phyloP scores from a whole-genome alignment of 2,113 vertebrate genomes.

The Callorhinus ursinus region DNA sequence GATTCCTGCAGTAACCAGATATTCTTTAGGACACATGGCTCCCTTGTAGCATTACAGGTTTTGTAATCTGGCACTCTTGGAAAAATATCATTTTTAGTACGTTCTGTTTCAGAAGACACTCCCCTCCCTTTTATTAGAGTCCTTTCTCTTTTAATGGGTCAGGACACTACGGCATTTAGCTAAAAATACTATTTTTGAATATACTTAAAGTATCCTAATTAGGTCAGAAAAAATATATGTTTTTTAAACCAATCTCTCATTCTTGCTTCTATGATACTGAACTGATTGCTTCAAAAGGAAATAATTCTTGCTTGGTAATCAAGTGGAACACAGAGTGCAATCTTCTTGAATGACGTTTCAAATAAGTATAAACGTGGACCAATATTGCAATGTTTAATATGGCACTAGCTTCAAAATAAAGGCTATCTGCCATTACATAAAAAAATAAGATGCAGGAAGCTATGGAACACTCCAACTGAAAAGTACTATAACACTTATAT shows the following conservation, averaged over 20 bases:
- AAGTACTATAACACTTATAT: background rate
- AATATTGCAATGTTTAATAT: background rate
- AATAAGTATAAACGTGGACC: constrained; percentile 34
- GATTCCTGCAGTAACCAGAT: constrained; percentile 75
- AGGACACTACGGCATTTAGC: constrained; percentile 81
- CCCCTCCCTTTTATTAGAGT: constrained; percentile 41
- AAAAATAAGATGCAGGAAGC: constrained; percentile 20
- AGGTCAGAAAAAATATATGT: constrained; percentile 60
- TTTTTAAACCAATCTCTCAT: constrained; percentile 56
- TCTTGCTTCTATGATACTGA: constrained; percentile 75
- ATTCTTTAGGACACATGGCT: constrained; percentile 50
- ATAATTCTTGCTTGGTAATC: constrained; percentile 66
- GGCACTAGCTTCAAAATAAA: constrained; percentile 56
- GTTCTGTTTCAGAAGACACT: constrained; percentile 77
- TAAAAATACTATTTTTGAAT: constrained; percentile 83
- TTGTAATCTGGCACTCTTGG: constrained; percentile 76
- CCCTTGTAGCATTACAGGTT: constrained; percentile 70
- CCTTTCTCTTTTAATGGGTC: constrained; percentile 78
- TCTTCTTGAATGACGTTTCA: constrained; percentile 16
- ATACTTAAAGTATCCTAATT: constrained; percentile 78
- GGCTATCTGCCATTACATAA: background rate
- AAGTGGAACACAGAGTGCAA: constrained; percentile 22
- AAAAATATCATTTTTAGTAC: constrained; percentile 87
- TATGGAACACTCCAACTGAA: background rate
- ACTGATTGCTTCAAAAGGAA: constrained; percentile 73